A percentile compares a stretch with the other conserved stretches of the same genome.
Conservation (phyloP, 2,888 invertebrate genomes). For the Diplazon laetatorius region DNA sequence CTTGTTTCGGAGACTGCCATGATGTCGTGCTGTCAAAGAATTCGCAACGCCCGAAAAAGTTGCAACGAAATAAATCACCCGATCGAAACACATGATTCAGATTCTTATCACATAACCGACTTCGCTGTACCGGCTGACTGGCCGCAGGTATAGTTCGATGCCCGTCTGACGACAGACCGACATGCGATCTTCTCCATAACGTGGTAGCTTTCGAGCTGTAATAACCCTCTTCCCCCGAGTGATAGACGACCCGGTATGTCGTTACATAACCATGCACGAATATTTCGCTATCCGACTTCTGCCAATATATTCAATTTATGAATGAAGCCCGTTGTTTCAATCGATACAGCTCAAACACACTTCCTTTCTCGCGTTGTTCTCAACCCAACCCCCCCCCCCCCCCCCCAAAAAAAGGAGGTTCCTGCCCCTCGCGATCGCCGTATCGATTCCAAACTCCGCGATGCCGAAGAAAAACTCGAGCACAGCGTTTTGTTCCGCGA, state of each 20-base stretch:
- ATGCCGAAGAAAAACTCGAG: neutral
- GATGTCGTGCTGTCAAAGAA: too few relatives aligned
- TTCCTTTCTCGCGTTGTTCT: too few relatives aligned
- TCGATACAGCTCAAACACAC: neutral
- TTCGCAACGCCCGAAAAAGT: too few relatives aligned
- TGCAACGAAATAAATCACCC: slow-evolving; percentile 27
- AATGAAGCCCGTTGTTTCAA: neutral
- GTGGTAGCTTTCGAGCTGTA: slow-evolving; percentile 23
- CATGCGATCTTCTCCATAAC: slow-evolving; percentile 65
- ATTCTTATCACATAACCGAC: slow-evolving; percentile 63
- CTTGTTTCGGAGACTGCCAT: too few relatives aligned
- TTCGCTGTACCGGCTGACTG: slow-evolving; percentile 36
- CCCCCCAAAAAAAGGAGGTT: too few relatives aligned
- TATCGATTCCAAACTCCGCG: too few relatives aligned
- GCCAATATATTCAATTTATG: slow-evolving; percentile 9
- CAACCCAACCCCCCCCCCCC: too few relatives aligned
- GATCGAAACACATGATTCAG: slow-evolving; percentile 68
- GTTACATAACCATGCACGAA: slow-evolving; percentile 30
- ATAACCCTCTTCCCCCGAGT: slow-evolving; percentile 49
- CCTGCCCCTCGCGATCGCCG: neutral
- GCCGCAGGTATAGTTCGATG: slow-evolving; percentile 58
- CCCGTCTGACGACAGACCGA: slow-evolving; percentile 58
- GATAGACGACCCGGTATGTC: slow-evolving; percentile 35
- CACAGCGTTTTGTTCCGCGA: too few relatives aligned
- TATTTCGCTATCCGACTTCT: slow-evolving; percentile 27